Percentiles rank a stretch among this genome's conserved stretches.
Conservation (phyloP, 2,113 vertebrate genomes). For the Grus americana region DNA sequence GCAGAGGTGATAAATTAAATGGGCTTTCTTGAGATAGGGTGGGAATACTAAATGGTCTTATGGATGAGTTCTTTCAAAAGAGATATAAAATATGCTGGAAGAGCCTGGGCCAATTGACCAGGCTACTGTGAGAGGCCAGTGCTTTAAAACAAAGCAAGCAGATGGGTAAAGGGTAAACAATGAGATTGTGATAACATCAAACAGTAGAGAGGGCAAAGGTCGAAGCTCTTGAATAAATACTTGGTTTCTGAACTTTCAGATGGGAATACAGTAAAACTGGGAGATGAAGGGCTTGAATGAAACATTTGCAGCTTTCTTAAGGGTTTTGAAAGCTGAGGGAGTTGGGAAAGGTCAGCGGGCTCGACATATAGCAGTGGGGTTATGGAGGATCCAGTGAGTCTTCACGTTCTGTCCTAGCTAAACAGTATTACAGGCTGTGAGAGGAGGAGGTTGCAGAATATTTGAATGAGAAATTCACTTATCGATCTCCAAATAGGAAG, state of each 20-base stretch:
- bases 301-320: neutral
- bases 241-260: neutral
- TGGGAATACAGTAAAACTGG: neutral
- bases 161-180: neutral
- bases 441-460: neutral
- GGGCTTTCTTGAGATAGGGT: neutral
- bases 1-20: neutral
- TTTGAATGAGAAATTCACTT: neutral
- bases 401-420: fast-evolving
- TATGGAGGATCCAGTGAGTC: fast-evolving
- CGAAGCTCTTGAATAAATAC: neutral
- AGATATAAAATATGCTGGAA: neutral
- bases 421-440: neutral
- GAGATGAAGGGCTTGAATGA: neutral
- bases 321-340: neutral
- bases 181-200: neutral
- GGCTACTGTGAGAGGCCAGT: neutral
- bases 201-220: neutral
- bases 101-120: neutral
- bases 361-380: neutral
- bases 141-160: neutral
- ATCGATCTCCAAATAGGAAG: neutral
- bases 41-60: neutral
- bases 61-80: neutral
- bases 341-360: neutral